A percentile compares a stretch with the other conserved stretches of the same genome.
Conservation (phyloP, 2,888 invertebrate species). For the Orthosia gracilis region DNA sequence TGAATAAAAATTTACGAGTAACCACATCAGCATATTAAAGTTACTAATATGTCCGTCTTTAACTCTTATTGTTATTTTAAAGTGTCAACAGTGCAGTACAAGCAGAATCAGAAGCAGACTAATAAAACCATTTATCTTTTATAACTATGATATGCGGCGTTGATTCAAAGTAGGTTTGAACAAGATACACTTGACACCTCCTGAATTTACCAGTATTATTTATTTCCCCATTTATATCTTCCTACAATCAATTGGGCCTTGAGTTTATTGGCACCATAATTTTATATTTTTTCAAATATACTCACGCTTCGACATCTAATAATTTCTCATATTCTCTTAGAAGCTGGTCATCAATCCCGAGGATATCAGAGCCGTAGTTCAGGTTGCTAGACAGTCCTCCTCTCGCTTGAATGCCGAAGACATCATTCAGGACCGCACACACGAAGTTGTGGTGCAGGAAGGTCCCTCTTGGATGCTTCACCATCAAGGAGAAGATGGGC, state of each 20-base stretch:
- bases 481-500: conserved; percentile 96
- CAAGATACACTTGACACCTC: conserved; percentile 6
- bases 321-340: conserved; percentile 94
- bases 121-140: not conserved
- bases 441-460: conserved; percentile 97
- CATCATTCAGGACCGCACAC: conserved; percentile 96
- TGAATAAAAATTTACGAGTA: conserved; percentile 1
- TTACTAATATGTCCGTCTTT: not conserved
- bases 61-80: not conserved
- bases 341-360: conserved; percentile 95
- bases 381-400: conserved; percentile 96
- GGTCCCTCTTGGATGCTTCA: conserved; percentile 95
- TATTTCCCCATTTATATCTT: conserved; percentile 37
- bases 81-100: not conserved
- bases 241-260: conserved; percentile 33
- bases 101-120: not conserved
- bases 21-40: not conserved
- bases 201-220: conserved; percentile 44
- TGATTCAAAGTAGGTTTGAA: not conserved
- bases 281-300: conserved; percentile 49
- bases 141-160: not conserved
- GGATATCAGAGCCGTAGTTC: conserved; percentile 95
- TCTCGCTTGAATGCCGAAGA: conserved; percentile 97
- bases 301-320: conserved; percentile 87
- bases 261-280: conserved; percentile 12